Conservation (phyloP, 2,113 vertebrate genomes). For the Potamarius usumacintae region DNA sequence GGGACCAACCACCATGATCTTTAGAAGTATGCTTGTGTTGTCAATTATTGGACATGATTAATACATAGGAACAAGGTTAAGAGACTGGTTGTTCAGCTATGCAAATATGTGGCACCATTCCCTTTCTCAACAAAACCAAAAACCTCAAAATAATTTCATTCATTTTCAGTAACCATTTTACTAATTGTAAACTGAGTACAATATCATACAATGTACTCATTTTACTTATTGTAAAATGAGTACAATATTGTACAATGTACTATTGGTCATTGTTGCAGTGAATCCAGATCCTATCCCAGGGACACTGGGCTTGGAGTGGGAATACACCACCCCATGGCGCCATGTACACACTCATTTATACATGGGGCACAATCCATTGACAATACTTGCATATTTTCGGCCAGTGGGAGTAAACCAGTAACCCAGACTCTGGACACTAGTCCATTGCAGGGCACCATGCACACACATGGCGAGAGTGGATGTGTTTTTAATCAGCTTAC, state of each 20-base stretch:
- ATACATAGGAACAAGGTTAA: slow-evolving; percentile 46
- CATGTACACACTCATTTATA: background rate
- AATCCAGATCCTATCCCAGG: background rate
- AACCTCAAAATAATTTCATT: slow-evolving; percentile 43
- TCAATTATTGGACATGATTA: slow-evolving; percentile 22
- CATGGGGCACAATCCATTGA: background rate
- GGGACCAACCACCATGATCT: background rate
- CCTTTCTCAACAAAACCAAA: background rate
- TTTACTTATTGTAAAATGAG: background rate
- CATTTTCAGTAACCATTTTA: background rate
- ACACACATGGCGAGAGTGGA: background rate
- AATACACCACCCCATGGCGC: background rate
- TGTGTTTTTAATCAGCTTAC: too few relatives aligned
- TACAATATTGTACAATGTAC: too few relatives aligned
- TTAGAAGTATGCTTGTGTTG: background rate
- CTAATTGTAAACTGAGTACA: too few relatives aligned
- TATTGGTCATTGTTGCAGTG: background rate
- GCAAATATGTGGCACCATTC: slow-evolving; percentile 45
- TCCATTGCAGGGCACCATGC: background rate
- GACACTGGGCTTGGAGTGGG: background rate
- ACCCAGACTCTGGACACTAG: background rate
- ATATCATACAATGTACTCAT: background rate
- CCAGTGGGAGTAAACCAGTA: background rate
- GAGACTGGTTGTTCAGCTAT: slow-evolving; percentile 42
- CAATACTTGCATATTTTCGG: background rate